These are phyloP conservation scores for Glaucidium brasilianum DNA, from an alignment of 2,113 vertebrate species.

Conservation along the genomic window DNA sequence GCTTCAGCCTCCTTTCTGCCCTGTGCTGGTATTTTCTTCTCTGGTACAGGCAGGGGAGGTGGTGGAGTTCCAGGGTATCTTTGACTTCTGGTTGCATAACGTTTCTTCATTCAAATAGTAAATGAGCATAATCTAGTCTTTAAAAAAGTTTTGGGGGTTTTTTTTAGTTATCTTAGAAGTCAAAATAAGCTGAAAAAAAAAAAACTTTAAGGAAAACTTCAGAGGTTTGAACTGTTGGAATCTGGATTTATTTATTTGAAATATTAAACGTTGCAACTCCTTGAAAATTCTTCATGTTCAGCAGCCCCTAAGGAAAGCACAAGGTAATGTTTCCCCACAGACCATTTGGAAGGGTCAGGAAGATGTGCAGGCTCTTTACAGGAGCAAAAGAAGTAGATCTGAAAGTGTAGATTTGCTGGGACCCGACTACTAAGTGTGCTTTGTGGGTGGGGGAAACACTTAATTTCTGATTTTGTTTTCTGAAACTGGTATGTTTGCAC, in stretches of 20 bases:
- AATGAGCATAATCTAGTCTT: neutral
- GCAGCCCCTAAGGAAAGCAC: neutral
- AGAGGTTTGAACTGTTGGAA: neutral
- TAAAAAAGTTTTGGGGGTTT: neutral
- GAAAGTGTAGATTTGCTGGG: neutral
- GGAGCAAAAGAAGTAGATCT: neutral
- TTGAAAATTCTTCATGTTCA: neutral
- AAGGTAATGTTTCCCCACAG: neutral
- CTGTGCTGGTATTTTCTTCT: neutral
- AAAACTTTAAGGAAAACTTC: neutral
- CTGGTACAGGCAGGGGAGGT: neutral
- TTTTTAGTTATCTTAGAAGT: neutral
- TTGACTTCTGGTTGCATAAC: accelerated
- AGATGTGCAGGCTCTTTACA: neutral
- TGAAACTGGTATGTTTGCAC: neutral
- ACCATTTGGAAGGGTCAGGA: neutral
- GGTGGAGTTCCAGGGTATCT: neutral
- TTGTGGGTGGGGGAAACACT: neutral
- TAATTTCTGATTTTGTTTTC: neutral
- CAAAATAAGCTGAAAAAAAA: neutral
- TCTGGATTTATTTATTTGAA: neutral
- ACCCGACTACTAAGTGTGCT: neutral
- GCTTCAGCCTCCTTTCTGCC: neutral
- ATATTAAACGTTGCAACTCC: neutral
- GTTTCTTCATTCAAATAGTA: neutral